Percentiles rank a stretch among this genome's conserved stretches.
Conservation (phyloP, 2,113 vertebrate genomes). For the Oxygymnocypris stewartii region DNA sequence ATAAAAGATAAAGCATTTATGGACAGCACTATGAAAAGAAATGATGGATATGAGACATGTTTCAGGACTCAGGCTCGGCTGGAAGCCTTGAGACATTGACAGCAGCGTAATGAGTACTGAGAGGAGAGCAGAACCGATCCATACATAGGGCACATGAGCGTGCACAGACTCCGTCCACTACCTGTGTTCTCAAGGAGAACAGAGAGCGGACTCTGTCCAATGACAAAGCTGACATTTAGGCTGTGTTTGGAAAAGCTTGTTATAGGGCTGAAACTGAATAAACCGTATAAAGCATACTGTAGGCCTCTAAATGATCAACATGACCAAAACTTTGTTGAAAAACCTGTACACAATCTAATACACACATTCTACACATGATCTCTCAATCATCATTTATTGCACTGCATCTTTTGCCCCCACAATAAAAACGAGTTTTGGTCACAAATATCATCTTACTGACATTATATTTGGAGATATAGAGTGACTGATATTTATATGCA, state of each 20-base stretch:
- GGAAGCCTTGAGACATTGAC: conserved; percentile 19
- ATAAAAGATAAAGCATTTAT: not conserved
- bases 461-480: too few relatives aligned
- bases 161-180: not conserved
- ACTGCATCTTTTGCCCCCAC: not conserved
- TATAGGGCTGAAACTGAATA: not conserved
- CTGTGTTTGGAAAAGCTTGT: not conserved
- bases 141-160: not conserved
- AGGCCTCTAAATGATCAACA: not conserved
- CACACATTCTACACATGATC: not conserved
- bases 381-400: not conserved
- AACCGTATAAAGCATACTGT: not conserved
- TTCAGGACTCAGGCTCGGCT: not conserved
- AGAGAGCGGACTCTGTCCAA: not conserved
- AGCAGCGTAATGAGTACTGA: conserved; percentile 24
- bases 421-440: not conserved
- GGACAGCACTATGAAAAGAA: not conserved
- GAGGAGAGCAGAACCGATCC: conserved; percentile 1
- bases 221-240: not conserved
- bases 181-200: conserved; percentile 1
- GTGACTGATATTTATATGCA: too few relatives aligned
- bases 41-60: not conserved
- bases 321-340: not conserved
- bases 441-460: too few relatives aligned
- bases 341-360: not conserved